Evolutionary conservation across 1,140 invertebrate genomes (phyloP).

Genomic region (Diachasma alloeum): DNA sequence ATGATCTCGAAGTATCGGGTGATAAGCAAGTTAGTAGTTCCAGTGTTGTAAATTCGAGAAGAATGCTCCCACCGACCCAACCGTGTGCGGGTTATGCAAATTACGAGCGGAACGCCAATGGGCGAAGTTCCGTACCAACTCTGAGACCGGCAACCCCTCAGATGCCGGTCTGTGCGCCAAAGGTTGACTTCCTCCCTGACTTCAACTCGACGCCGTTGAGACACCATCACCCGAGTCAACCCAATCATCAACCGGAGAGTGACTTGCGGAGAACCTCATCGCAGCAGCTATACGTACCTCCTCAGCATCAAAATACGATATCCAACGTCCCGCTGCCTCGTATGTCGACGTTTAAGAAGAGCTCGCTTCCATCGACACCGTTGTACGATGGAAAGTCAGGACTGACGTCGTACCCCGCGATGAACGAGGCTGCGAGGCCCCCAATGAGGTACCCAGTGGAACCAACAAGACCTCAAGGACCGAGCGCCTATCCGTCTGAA

Average conservation of each 20-base stretch:
- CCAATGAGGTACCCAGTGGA: slow-evolving; percentile 39
- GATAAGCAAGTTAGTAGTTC: slow-evolving; percentile 46
- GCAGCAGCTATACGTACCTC: slow-evolving; percentile 42
- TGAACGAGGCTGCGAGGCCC: slow-evolving; percentile 37
- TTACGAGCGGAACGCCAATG: slow-evolving; percentile 45
- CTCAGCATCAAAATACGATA: slow-evolving; percentile 37
- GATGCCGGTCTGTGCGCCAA: slow-evolving; percentile 67
- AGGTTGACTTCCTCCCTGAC: slow-evolving; percentile 76
- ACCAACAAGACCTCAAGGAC: slow-evolving; percentile 33
- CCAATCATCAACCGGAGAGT: slow-evolving; percentile 34
- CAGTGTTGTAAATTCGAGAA: slow-evolving; percentile 38
- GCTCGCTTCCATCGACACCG: slow-evolving; percentile 50
- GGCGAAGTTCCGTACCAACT: slow-evolving; percentile 28
- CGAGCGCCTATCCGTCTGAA: slow-evolving; percentile 46
- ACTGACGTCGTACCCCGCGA: slow-evolving; percentile 40
- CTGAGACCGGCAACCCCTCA: slow-evolving; percentile 51
- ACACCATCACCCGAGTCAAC: slow-evolving; percentile 39
- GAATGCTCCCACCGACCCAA: slow-evolving; percentile 46
- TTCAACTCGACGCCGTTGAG: slow-evolving; percentile 65
- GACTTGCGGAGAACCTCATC: slow-evolving; percentile 38
- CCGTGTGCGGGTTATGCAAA: slow-evolving; percentile 36
- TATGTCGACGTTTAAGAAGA: slow-evolving; percentile 61
- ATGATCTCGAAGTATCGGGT: slow-evolving; percentile 66
- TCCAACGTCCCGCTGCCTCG: slow-evolving; percentile 47
- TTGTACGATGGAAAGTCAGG: slow-evolving; percentile 42